Evolutionary conservation across 1,140 invertebrate genomes (phyloP), one percentile per base, ranked within the genome.

Genomic region (Pseudomyrmex pallidus): DNA sequence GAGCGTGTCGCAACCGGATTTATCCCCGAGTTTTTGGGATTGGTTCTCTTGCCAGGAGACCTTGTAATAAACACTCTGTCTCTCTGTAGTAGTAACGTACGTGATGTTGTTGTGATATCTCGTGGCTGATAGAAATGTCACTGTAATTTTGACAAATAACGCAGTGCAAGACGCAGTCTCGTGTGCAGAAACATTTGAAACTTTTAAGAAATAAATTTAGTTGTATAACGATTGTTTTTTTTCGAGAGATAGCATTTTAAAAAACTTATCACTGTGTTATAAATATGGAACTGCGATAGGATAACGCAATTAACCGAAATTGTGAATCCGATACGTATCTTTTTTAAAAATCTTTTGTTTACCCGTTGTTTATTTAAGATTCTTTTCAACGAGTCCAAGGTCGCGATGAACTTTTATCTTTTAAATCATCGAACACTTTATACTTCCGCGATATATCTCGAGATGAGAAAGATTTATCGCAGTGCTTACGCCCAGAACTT

Each of bases 381-480:
- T 59, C 15, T 70, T 20, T 10, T 22, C 54, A 70, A 72, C n/a
- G 9, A 10, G 17, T 12, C 50, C 44, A 70, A 78, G 50, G 63
- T 78, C 52, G 44, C 12, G 44, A 72, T 72, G 54, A 68, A 70
- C 66, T 80, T 80, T 13, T 70, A 78, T 66, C 20, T 61, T 78
- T 78, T 70, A 50, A 72, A 80, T 70, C 54, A 59, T 61, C 54
- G 54, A 48, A 80, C 44, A 35, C 35, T 35, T 35, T 25, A 59
- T 61, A 70, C 44, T 70, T 80, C 66, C 20, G 44, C 76, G 22
- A 70, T 80, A 61, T 70, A 78, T 78, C 20, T 78, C 54, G 48
- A 70, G 44, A 13, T 70, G 20, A 80, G 35, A 35, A 35, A 35
- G 35, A 70, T 70, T 70, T 80, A 80, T 70, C 44, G 44, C 48